Percentiles rank a stretch among this genome's conserved stretches.
Conservation (phyloP, 2,113 vertebrate genomes). For the Psammodynastes pulverulentus region DNA sequence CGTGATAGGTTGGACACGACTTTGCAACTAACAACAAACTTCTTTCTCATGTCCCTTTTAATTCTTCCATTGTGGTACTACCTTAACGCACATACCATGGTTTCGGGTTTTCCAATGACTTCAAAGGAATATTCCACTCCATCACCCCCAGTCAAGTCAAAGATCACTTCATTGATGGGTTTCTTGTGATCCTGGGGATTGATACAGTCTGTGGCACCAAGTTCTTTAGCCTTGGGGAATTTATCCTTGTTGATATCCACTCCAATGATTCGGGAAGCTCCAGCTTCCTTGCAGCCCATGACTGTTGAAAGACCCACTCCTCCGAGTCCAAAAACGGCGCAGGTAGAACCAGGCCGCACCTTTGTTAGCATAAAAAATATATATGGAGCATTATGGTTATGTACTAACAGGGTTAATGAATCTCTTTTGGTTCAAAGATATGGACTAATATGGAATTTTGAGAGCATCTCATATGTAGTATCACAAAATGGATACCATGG, state of each 20-base stretch:
- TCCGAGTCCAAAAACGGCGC: slow-evolving; percentile 80
- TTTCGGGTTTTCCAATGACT: slow-evolving; percentile 70
- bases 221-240: slow-evolving; percentile 72
- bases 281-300: slow-evolving; percentile 78
- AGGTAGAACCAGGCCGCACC: slow-evolving; percentile 81
- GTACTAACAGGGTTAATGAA: not conserved
- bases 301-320: slow-evolving; percentile 82
- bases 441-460: not conserved
- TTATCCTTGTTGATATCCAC: slow-evolving; percentile 79
- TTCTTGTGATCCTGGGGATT: slow-evolving; percentile 70
- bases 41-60: not conserved
- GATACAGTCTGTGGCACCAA: slow-evolving; percentile 78
- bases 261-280: slow-evolving; percentile 76
- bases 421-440: not conserved
- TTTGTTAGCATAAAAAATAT: slow-evolving; percentile 36
- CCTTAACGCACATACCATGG: slow-evolving; percentile 69
- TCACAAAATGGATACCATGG: not conserved
- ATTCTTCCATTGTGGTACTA: not conserved
- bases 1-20: too few species aligned
- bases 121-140: slow-evolving; percentile 84
- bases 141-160: slow-evolving; percentile 66
- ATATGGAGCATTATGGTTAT: not conserved
- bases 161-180: slow-evolving; percentile 76
- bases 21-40: too few species aligned
- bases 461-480: not conserved